Evolutionary conservation across 2,888 invertebrate species (phyloP).

Genomic region (Cephus pygmeus): DNA sequence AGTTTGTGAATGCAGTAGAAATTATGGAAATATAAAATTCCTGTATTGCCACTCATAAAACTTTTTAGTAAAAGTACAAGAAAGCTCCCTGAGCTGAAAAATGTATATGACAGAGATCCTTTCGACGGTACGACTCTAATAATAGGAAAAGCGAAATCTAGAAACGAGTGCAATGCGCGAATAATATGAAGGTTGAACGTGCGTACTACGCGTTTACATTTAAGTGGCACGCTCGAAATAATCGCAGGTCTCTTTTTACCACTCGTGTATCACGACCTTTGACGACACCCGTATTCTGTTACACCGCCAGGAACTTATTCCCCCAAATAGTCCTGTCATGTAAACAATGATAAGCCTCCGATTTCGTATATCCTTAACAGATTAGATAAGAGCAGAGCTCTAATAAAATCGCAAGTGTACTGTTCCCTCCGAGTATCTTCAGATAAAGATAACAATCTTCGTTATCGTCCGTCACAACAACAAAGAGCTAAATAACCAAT

Average conservation of each 20-base stretch:
- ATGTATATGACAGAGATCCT: neutral
- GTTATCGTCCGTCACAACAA: neutral
- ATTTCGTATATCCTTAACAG: neutral
- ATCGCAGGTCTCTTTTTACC: neutral
- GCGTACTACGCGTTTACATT: neutral
- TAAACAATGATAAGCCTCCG: neutral
- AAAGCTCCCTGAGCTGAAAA: neutral
- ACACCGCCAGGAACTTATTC: neutral
- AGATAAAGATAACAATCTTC: neutral
- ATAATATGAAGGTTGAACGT: constrained; percentile 28
- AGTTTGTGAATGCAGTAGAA: neutral
- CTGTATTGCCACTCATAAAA: neutral
- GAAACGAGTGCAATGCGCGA: constrained; percentile 34
- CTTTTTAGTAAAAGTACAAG: neutral
- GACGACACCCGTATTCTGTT: neutral
- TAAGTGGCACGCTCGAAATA: neutral
- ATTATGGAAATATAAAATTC: neutral
- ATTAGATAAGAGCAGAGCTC: neutral
- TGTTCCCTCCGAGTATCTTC: neutral
- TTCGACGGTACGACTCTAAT: constrained; percentile 34
- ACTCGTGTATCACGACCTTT: neutral
- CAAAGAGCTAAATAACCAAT: neutral
- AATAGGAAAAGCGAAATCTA: constrained; percentile 38
- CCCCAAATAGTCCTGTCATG: neutral
- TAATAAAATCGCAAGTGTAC: neutral